These are phyloP conservation scores for Platerodrilus igneus DNA, from an alignment of 2,888 invertebrate species.

Conservation along the genomic window DNA sequence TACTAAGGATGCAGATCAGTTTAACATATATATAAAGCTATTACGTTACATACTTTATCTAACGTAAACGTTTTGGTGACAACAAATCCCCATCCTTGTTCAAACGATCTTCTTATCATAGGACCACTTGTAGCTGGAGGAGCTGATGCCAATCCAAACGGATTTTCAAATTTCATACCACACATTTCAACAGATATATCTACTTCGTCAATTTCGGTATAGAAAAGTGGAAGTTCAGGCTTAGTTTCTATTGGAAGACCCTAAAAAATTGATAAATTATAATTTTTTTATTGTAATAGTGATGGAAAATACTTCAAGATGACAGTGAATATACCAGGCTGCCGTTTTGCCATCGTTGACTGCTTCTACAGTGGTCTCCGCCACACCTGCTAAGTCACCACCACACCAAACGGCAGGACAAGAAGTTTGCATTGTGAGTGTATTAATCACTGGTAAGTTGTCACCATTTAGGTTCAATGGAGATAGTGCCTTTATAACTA, in stretches of 20 bases:
- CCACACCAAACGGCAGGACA: constrained; percentile 84
- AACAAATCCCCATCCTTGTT: constrained; percentile 96
- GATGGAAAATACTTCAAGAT: constrained; percentile 64
- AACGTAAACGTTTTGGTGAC: constrained; percentile 95
- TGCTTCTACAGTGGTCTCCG: constrained; percentile 96
- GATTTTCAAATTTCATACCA: constrained; percentile 91
- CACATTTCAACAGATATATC: constrained; percentile 92
- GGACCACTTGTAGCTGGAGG: constrained; percentile 91
- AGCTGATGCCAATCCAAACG: constrained; percentile 95
- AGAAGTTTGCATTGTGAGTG: constrained; percentile 66
- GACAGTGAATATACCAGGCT: constrained; percentile 91
- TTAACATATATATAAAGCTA: constrained; percentile 5
- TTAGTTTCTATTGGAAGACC: constrained; percentile 58
- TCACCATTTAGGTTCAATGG: constrained; percentile 73
- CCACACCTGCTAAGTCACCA: constrained; percentile 90
- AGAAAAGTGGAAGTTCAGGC: constrained; percentile 84
- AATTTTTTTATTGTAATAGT: constrained; percentile 20
- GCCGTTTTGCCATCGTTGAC: constrained; percentile 98
- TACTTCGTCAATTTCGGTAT: constrained; percentile 87
- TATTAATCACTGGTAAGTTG: constrained; percentile 78
- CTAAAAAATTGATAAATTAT: constrained; percentile 43
- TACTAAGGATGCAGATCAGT: constrained; percentile 57
- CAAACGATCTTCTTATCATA: constrained; percentile 93
- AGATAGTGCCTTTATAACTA: constrained; percentile 69
- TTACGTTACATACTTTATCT: constrained; percentile 67